Base-by-base conservation (phyloP, 2,113 vertebrate genomes). In the Chinchilla lanigera region DNA sequence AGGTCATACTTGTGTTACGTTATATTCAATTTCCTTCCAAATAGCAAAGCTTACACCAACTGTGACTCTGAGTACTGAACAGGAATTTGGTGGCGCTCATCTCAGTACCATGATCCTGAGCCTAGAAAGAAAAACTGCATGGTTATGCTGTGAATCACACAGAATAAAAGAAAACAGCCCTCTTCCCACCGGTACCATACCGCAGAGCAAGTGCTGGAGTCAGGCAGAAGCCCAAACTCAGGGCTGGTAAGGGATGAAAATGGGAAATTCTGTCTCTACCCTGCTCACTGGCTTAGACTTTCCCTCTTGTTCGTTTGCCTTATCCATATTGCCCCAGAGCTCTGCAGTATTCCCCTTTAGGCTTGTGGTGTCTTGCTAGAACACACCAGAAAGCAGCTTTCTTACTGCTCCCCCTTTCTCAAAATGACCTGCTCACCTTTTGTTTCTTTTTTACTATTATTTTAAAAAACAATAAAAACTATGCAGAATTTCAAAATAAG, bases 1-100 rank as follows among this genome's bases (percentile, higher is more conserved):
- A 78, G 81, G 71, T 5, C 16, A 22, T 1, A 56, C 26, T 73
- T 78, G 20, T 78, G 30, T 78, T 50, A 47, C 44, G 28, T 87
- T 90, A 85, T 85, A 87, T 95, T 82, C 84, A 75, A 73, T 85
- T 84, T 85, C 22, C 24, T 96, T 89, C 56, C 33, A 92, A 82
- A 67, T 58, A 94, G 52, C 52, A 38, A 63, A 86, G 33, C 19
- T 28, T 67, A 47, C 47, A 86, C 19, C 56, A 89, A 35, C 63
- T 56, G 33, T 61, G 44, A 83, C 16, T 17, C 5, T 82, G 38
- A 94, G 28, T 47, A 41, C 11, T 52, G 30, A 78, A 56, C 38
- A 86, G 78, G 33, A 90, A 89, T 63, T 86, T 22, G 9, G 35
- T 84, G 83, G 24, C 26, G 44, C 19, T 93, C 28, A 65, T 10